Percentiles rank a stretch among this genome's conserved stretches.
Evolutionary conservation across 2,113 vertebrate species (phyloP).

Genomic region (Heterochromis multidens): DNA sequence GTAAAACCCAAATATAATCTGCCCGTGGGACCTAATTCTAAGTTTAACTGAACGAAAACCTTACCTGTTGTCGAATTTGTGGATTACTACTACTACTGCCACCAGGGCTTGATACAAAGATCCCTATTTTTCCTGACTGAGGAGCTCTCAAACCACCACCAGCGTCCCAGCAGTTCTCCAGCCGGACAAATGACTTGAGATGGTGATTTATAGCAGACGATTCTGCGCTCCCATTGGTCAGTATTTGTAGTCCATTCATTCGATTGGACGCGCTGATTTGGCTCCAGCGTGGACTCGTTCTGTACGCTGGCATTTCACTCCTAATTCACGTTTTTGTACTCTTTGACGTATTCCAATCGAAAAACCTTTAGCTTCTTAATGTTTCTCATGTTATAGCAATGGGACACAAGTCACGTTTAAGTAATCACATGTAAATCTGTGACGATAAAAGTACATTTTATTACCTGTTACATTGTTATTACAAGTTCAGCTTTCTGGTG

Average conservation of each 20-base stretch:
- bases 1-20: not conserved
- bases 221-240: conserved; percentile 78
- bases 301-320: not conserved
- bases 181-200: not conserved
- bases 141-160: not conserved
- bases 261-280: conserved; percentile 69
- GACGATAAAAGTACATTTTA: not conserved
- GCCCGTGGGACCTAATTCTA: not conserved
- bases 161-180: conserved; percentile 46
- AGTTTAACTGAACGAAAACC: not conserved
- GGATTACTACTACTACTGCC: conserved; percentile 42
- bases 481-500: not conserved
- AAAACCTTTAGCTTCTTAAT: not conserved
- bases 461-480: too few species aligned
- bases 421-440: not conserved
- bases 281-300: not conserved
- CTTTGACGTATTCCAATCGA: not conserved
- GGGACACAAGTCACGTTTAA: too few species aligned
- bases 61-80: conserved; percentile 61
- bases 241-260: conserved; percentile 89
- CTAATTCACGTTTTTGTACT: not conserved
- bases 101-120: conserved; percentile 64
- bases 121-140: conserved; percentile 62
- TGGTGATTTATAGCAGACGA: conserved; percentile 78
- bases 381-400: too few species aligned